These are phyloP conservation scores for Leptodactylus fallax DNA, from an alignment of 2,797 vertebrate species.

Conservation along the genomic window DNA sequence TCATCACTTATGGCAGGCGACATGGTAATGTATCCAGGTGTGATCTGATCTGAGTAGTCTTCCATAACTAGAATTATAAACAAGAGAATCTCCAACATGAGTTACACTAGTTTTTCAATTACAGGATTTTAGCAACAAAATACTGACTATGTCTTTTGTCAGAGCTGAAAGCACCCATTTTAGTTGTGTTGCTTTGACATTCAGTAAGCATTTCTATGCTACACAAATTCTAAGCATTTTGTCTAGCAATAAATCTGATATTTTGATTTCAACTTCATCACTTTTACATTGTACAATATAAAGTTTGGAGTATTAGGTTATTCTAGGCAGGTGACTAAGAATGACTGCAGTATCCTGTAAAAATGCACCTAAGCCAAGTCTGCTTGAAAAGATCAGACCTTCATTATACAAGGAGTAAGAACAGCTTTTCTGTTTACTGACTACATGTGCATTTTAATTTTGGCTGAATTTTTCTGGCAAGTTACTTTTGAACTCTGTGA, in stretches of 20 bases:
- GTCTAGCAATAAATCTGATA: not conserved
- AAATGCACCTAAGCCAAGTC: slow-evolving; percentile 22
- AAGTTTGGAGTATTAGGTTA: not conserved
- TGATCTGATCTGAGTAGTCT: not conserved
- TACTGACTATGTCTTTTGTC: not conserved
- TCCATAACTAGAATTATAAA: not conserved
- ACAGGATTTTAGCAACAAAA: not conserved
- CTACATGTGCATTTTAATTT: not conserved
- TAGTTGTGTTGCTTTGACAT: not conserved
- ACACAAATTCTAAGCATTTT: not conserved
- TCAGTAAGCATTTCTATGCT: not conserved
- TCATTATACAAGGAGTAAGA: not conserved
- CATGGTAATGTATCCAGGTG: slow-evolving; percentile 96
- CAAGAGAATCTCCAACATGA: not conserved
- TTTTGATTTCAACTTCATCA: not conserved
- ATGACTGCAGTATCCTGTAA: not conserved
- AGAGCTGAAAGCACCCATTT: not conserved
- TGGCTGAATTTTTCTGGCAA: too few species aligned
- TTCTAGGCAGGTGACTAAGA: not conserved
- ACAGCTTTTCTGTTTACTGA: not conserved
- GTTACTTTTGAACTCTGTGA: too few species aligned
- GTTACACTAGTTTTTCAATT: not conserved
- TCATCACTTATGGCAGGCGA: slow-evolving; percentile 91
- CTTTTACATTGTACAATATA: not conserved
- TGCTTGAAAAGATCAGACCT: slow-evolving; percentile 43